Evolutionary conservation across 2,797 vertebrate genomes (phyloP), one percentile per base, ranked within the genome.

Genomic region (Tadarida brasiliensis): DNA sequence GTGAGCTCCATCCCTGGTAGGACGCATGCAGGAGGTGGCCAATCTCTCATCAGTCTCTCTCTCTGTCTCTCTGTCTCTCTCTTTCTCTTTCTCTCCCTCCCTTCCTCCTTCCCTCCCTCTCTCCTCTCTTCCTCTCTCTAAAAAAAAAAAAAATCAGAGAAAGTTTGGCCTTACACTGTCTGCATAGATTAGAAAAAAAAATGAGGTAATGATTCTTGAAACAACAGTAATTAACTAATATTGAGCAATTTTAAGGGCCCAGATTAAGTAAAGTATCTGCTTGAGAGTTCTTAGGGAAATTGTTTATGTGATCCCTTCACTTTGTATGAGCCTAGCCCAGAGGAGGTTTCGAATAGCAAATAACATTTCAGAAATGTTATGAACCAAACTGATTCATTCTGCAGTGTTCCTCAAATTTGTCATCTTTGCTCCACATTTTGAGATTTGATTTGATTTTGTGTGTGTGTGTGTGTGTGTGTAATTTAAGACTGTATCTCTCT

Each of bases 131-230:
- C 39, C 39, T 44, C 39, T 44, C 39, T 44, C 39, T 44, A 44
- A 44, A 44, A 83, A 88, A 59, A n/a, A 83, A 80, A 56, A 30
- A 44, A 71, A 71, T 57, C 30, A 35, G 26, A 81, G 19, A 65
- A 57, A 65, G 39, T 63, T 74, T 65, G 11, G 28, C n/a, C 26
- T 59, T 81, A 71, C 5, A 49, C 15, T 39, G 0, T 65, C 35
- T 78, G 24, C 15, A 49, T 39, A 77, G 59, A 47, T 76, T 44
- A 56, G 78, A 59, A 88, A 67, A 20, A 67, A 20, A 96, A 94
- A 68, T 84, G n/a, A 89, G 39, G 26, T 74, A 39, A 54, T 76
- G 91, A n/a, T 65, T 89, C n/a, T 67, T 61, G 59, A 94, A 76
- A 59, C 49, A 78, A 71, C 11, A 73, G 76, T 85, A 28, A n/a